Conservation (phyloP, 2,797 vertebrate genomes). For the Cyprinella venusta region DNA sequence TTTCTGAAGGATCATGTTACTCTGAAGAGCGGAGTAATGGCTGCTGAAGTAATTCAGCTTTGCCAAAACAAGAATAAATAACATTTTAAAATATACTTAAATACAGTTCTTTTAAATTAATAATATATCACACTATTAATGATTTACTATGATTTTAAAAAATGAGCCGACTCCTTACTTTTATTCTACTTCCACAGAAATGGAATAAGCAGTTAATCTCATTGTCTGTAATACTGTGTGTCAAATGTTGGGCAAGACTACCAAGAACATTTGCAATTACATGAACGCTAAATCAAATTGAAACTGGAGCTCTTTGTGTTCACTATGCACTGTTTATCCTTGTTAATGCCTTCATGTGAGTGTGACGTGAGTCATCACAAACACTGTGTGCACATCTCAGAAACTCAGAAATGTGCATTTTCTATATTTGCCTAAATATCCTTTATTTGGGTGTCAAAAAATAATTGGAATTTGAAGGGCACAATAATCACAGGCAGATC, state of each 20-base stretch:
- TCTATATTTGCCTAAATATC: background rate
- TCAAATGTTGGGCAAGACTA: background rate
- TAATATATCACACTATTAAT: background rate
- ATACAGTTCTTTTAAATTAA: background rate
- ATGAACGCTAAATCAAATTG: background rate
- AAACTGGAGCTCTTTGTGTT: background rate
- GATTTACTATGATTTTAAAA: background rate
- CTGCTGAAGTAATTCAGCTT: background rate
- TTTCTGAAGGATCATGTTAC: background rate
- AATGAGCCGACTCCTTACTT: background rate
- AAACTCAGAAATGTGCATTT: background rate
- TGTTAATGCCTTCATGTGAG: background rate
- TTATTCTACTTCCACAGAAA: background rate
- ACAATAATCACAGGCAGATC: background rate
- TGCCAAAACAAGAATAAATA: background rate
- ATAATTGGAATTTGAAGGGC: background rate
- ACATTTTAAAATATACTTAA: background rate
- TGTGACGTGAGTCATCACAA: background rate
- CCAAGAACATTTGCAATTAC: background rate
- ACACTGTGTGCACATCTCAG: background rate
- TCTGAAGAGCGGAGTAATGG: too few species aligned
- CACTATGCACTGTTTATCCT: background rate
- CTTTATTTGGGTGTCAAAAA: background rate
- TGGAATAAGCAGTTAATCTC: background rate
- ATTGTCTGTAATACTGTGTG: background rate